A percentile compares a stretch with the other conserved stretches of the same genome.
These are phyloP conservation scores for Hypotaenidia philippensis DNA, from an alignment of 2,797 vertebrate species.

Conservation along the genomic window DNA sequence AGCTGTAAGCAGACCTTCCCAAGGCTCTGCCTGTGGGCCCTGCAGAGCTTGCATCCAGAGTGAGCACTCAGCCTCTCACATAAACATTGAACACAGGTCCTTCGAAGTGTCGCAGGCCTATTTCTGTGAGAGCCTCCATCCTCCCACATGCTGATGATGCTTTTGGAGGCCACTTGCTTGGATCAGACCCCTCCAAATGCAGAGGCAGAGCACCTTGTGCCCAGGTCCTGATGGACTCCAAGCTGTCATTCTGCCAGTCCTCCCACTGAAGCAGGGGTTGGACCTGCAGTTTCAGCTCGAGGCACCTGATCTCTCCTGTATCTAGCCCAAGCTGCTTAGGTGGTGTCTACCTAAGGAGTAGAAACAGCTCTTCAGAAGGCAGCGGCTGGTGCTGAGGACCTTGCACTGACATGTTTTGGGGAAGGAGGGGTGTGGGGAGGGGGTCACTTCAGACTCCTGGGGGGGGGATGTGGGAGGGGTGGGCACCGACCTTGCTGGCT, in stretches of 20 bases:
- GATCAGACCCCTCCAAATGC: background rate
- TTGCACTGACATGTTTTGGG: accelerated
- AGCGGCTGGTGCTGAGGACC: background rate
- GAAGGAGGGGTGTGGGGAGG: too few species aligned
- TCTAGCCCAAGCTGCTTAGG: background rate
- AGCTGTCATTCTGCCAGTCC: background rate
- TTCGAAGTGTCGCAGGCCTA: background rate
- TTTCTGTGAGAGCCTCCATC: background rate
- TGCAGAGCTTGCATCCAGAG: background rate
- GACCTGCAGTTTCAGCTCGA: background rate
- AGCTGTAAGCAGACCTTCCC: background rate
- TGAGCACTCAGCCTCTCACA: background rate
- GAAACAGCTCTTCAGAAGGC: background rate
- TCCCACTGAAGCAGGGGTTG: background rate
- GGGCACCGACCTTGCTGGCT: background rate
- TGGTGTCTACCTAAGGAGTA: background rate
- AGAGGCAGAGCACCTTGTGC: accelerated
- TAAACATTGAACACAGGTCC: background rate
- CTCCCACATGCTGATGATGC: background rate
- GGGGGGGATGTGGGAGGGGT: background rate
- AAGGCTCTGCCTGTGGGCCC: too few species aligned
- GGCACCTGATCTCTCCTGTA: background rate
- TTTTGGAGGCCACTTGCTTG: background rate
- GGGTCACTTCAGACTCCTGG: background rate
- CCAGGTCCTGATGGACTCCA: accelerated